Base-by-base conservation (phyloP, 1,140 invertebrate species). In the Grapholita molesta region DNA sequence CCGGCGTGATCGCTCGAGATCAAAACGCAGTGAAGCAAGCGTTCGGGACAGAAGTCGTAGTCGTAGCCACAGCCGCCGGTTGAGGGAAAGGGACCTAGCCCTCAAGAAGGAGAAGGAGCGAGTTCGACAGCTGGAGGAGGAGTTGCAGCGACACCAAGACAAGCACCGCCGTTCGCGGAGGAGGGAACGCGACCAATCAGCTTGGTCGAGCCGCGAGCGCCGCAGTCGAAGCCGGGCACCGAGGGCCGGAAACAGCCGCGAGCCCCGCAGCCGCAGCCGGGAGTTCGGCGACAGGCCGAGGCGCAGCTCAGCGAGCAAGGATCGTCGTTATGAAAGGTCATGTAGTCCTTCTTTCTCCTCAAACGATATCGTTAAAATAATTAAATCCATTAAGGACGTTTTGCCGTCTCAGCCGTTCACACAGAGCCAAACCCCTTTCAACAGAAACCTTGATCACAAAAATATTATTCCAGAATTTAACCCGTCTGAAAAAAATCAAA, bases 401-500 rank as follows among this genome's bases (percentile, higher is more conserved):
- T 5, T 3, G n/a, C 3, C 8, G 11, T 12, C 35, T 15, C 35
- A 42, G 11, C 35, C 35, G 11, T 3, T 11, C 2, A 42, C 2
- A 42, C 2, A 3, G 2, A 42, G 3, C 11, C 2, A 42, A 12
- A 3, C 28, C 28, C 3, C 2, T 42, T 11, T 2, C n/a, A n/a
- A n/a, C n/a, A 42, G 3, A 12, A 15, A 2, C 3, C 2, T 42
- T 5, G 15, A 28, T 64, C 12, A n/a, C 3, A 64, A 48, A 48
- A 67, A 67, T 67, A 67, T 52, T 42, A 2, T 67, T 3, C n/a
- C 66, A 3, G 33, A 42, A 9, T 67, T 67, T 52, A 18, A 67
- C 25, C 66, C 66, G 2, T 67, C 66, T 2, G 3, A 3, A 2
- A 67, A 48, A 42, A 21, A 3, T 3, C 66, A 67, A 48, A 2